Evolutionary conservation across 2,797 vertebrate species (phyloP).

Genomic region (Coluber constrictor): DNA sequence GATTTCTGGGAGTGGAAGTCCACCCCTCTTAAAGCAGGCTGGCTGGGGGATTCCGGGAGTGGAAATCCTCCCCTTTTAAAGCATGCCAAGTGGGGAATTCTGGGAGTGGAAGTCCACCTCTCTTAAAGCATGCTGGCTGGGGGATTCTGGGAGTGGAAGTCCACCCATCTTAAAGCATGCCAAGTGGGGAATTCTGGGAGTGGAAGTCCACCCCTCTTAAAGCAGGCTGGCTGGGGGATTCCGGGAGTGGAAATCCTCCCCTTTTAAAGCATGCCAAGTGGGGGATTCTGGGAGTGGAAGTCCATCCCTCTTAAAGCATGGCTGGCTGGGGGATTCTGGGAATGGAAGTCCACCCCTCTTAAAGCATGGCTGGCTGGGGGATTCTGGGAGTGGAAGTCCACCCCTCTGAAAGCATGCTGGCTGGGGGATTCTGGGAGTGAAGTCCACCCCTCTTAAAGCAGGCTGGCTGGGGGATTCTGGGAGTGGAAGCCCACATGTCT

Average conservation of each 20-base stretch:
- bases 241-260: not conserved
- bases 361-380: too few relatives aligned
- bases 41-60: not conserved
- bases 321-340: not conserved
- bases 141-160: not conserved
- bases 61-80: too few relatives aligned
- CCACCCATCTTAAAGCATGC: not conserved
- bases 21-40: not conserved
- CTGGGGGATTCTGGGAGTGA: not conserved
- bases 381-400: too few relatives aligned
- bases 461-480: not conserved
- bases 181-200: not conserved
- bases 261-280: too few relatives aligned
- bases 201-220: too few relatives aligned
- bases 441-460: not conserved
- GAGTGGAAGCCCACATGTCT: not conserved
- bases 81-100: not conserved
- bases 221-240: not conserved
- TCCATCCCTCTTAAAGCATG: not conserved
- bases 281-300: not conserved
- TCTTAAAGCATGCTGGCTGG: not conserved
- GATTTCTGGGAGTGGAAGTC: not conserved
- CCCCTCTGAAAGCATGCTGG: too few relatives aligned
- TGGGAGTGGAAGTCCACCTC: not conserved
- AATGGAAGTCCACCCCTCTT: fast-evolving